Evolutionary conservation across 2,113 vertebrate genomes (phyloP), one percentile per base, ranked within the genome.

Genomic region (Oncorhynchus masou): DNA sequence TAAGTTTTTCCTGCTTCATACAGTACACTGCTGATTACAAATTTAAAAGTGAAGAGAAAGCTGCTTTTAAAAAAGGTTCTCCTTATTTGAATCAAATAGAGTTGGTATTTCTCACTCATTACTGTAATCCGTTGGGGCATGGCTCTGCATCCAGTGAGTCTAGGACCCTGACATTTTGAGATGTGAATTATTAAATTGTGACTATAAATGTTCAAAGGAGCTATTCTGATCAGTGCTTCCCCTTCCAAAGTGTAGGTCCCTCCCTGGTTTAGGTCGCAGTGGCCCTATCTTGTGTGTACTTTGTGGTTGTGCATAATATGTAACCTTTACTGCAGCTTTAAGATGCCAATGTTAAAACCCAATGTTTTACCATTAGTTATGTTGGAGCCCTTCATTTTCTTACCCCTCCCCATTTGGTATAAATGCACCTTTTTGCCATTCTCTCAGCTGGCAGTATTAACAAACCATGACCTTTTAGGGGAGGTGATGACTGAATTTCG

Each of bases 1-100:
- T 99, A 99, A 99, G 98, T 99, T 99, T 88, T 98, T 98, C 97
- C 97, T 97, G 97, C 96, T 97, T 99, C 96, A 99, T 99, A 98
- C 96, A 98, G 98, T 99, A 97, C 97, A 98, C 96, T 99, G 97
- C 96, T 97, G 96, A 96, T 98, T 94, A 96, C 94, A 97, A 94
- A 93, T 93, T 94, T 97, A 70, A 91, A 96, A 96, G 94, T 97
- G 95, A 96, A 98, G 96, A 96, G 94, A 96, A 95, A 97, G 95
- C 96, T 96, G 96, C 95, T 96, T 89, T 45, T 93, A 94, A 91
- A 94, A 94, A 94, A 94, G 95, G 87, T 89, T 89, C 64, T 95
- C 91, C 94, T 91, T 88, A 92, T 87, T 83, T 84, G 88, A 93
- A 92, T 92, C 94, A 91, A 93, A 95, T 78, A 94, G 93, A 88